Conservation (phyloP, 2,797 vertebrate species). For the Melanotaenia parkinsoni region DNA sequence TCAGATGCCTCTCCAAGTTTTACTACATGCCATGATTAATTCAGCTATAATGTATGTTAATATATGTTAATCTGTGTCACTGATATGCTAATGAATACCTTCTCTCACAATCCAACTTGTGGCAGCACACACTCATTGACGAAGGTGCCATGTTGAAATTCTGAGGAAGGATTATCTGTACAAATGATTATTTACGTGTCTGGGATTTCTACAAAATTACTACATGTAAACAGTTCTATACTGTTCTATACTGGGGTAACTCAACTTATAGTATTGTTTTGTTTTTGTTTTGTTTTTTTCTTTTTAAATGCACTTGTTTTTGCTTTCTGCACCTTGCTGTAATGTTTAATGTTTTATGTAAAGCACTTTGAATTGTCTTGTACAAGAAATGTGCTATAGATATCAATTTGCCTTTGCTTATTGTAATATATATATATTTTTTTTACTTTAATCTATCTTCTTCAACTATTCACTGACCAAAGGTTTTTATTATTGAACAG, state of each 20-base stretch:
- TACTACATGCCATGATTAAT: conserved; percentile 77
- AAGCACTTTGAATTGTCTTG: too few relatives aligned
- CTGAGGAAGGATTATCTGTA: conserved; percentile 42
- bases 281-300: too few relatives aligned
- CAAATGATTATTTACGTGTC: conserved; percentile 30
- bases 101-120: conserved; percentile 77
- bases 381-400: too few relatives aligned
- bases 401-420: too few relatives aligned
- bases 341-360: too few relatives aligned
- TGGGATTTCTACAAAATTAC: background rate
- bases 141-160: conserved; percentile 68
- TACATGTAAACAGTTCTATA: conserved; percentile 8
- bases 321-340: too few relatives aligned
- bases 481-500: background rate
- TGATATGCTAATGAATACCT: conserved; percentile 85
- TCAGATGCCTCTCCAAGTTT: conserved; percentile 77
- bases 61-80: conserved; percentile 86
- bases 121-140: conserved; percentile 59
- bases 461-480: background rate
- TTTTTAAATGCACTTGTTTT: too few relatives aligned
- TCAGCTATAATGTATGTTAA: conserved; percentile 83
- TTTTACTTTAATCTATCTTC: background rate
- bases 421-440: too few relatives aligned
- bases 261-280: background rate
- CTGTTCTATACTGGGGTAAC: background rate